Evolutionary conservation across 2,797 vertebrate species (phyloP), one percentile per base, ranked within the genome.

Genomic region (Adelosebastes latens): DNA sequence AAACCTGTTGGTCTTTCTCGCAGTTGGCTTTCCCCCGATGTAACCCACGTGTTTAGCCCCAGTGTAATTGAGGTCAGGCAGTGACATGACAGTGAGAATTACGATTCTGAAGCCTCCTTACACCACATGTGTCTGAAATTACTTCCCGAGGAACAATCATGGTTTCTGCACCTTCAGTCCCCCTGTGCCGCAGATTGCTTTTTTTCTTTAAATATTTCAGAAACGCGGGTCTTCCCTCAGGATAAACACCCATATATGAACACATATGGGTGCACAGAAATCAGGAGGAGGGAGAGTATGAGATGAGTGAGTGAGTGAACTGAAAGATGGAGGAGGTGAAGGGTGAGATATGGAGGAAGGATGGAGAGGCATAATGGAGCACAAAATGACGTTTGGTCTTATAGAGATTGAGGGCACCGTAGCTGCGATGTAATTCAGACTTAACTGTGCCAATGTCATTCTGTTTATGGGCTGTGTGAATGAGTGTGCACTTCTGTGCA

Each of bases 381-480:
- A 84, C 79, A 81, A 84, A 79, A 66, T 66, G 56, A 69, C 5
- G 2, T 12, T 2, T 24, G 16, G 13, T 77, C 58, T 75, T 60
- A 78, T 46, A 62, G 39, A 89, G 88, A 92, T 80, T 85, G 77
- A 91, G 79, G 88, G 60, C 85, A 81, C 20, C 68, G 29, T 69
- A 53, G 52, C 64, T 84, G 68, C 36, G 65, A 61, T 75, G 78
- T 76, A 80, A 86, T 58, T 77, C 77, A 72, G 75, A 83, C 86
- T 81, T 88, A 86, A 90, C 31, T 39, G 75, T 80, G 78, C 75
- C 81, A 83, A 69, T 83, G 85, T 82, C 84, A 87, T 88, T 83
- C 63, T 81, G 77, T 84, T 53, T 71, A 36, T 56, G 63, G 61
- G 25, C 58, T 56, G 32, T 69, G 32, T 72, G 69, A 29, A 36